Evolutionary conservation across 2,888 invertebrate species (phyloP), one percentile per base, ranked within the genome.

Genomic region (Cremastobaeus sp.): DNA sequence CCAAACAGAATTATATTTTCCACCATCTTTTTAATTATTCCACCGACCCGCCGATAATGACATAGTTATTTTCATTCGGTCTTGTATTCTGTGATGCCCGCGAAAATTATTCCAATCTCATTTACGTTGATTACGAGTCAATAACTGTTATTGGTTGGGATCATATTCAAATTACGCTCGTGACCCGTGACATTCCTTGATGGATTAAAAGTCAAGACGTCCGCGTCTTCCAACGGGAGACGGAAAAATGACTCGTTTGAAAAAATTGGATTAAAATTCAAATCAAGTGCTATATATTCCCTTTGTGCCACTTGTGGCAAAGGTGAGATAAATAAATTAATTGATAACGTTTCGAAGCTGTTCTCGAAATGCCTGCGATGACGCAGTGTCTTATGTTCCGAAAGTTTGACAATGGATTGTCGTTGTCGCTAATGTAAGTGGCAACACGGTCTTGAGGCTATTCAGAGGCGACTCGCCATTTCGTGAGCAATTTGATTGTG

Each of bases 401-500:
- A n/a, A 25, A 25, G 3, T 25, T 25, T 25, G 4, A 3, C 4
- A 25, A 25, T 25, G 8, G 8, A 5, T 25, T 8, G 25, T 25
- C 8, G 8, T 25, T 25, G 3, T 35, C 17, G 41, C 20, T 17
- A 4, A 4, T 41, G 20, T 11, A 18, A 2, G 68, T 43, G 32
- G 30, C 15, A 50, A 30, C 20, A 28, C 47, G 18, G 52, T 60
- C 60, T 70, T 70, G 62, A 45, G 32, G 35, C 37, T 50, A 54
- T 60, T 60, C 69, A 55, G 15, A 2, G 43, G 57, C 55, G 70
- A 54, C 54, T 60, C 69, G 70, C 55, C 62, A 62, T 70, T 70
- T 70, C 62, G 55, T 62, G 70, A 32, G 48, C 60, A 70, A 70
- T 62, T 70, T 55, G 48, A 70, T 62, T 62, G 60, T 62, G 32